phyloP scores from a whole-genome alignment of 2,113 vertebrate genomes.

The Chinchilla lanigera region DNA sequence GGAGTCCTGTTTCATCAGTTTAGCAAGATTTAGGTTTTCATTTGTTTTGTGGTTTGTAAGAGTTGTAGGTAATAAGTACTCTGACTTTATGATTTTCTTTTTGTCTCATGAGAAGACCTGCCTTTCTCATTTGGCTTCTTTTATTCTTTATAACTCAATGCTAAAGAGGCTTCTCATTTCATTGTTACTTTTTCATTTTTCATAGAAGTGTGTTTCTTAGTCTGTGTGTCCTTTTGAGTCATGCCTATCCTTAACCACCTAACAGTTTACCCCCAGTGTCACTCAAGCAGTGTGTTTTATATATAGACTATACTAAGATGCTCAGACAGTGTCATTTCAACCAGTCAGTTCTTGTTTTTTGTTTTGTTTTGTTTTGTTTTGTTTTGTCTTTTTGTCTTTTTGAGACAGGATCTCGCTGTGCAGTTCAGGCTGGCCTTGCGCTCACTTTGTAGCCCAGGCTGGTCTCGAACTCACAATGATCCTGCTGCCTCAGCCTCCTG shows the following conservation, averaged over 20 bases:
- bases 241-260: neutral
- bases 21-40: conserved; percentile 27
- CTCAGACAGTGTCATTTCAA: neutral
- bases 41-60: neutral
- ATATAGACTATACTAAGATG: neutral
- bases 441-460: too few species aligned
- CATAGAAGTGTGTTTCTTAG: conserved; percentile 44
- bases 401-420: too few species aligned
- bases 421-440: too few species aligned
- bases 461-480: too few species aligned
- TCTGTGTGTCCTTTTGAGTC: neutral
- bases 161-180: neutral
- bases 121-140: conserved; percentile 13
- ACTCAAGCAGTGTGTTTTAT: neutral
- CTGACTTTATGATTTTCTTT: conserved; percentile 43
- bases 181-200: neutral
- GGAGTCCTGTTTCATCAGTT: conserved; percentile 34
- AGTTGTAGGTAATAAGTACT: neutral
- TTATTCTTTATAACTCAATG: neutral
- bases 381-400: too few species aligned
- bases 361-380: too few species aligned
- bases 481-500: too few species aligned
- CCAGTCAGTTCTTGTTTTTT: neutral
- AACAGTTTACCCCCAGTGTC: neutral
- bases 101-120: neutral